Conservation (phyloP, 2,888 invertebrate species). For the Silvanus unidentatus region DNA sequence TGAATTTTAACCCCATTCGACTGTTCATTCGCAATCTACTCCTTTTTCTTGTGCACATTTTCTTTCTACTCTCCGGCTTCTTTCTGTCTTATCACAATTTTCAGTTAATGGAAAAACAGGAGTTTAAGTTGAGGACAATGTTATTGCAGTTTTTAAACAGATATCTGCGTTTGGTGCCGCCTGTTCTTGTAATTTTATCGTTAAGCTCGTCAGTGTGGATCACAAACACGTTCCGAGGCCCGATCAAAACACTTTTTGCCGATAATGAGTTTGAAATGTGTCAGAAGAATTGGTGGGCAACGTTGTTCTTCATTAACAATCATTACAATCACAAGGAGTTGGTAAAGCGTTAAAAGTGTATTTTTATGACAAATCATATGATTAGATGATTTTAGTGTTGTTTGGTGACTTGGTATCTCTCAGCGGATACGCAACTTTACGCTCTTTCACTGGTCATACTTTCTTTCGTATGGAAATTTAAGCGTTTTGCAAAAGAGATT, state of each 20-base stretch:
- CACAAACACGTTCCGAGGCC: conserved; percentile 19
- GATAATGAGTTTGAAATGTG: conserved; percentile 19
- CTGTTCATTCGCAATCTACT: conserved; percentile 17
- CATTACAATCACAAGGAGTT: conserved; percentile 10
- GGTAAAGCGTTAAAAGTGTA: too few species aligned
- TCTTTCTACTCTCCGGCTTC: conserved; percentile 26
- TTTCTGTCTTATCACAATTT: conserved; percentile 26
- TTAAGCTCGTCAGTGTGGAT: conserved; percentile 13
- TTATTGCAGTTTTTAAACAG: conserved; percentile 18
- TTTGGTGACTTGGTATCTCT: conserved; percentile 14
- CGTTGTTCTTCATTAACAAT: conserved; percentile 14
- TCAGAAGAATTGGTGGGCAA: conserved; percentile 14
- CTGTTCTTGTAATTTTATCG: conserved; percentile 21
- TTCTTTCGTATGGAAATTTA: conserved; percentile 7
- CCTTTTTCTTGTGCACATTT: conserved; percentile 27
- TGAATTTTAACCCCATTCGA: conserved; percentile 16
- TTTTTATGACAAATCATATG: background rate
- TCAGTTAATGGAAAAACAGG: conserved; percentile 18
- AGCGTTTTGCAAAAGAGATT: conserved; percentile 8
- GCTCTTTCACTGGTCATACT: conserved; percentile 11
- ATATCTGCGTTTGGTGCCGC: conserved; percentile 20
- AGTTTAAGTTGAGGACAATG: conserved; percentile 11
- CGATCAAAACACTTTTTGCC: conserved; percentile 22
- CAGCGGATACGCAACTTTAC: conserved; percentile 18
- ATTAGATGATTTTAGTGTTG: conserved; percentile 14